Base-by-base conservation (phyloP, 2,797 vertebrate genomes). In the Cichlasoma orientale region DNA sequence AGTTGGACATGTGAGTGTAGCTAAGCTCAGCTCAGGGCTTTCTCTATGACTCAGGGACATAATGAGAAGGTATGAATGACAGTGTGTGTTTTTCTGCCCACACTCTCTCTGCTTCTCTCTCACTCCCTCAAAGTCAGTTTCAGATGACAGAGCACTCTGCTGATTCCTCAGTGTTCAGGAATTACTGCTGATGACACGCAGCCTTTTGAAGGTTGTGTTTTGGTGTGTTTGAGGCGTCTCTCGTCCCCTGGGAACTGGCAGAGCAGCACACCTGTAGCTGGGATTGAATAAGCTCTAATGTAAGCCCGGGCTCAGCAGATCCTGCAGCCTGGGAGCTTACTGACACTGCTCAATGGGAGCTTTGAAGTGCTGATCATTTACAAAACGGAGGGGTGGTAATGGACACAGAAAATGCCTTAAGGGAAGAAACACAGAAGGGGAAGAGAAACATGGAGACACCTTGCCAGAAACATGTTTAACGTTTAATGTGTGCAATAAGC, bases 101-200 rank as follows among this genome's bases (percentile, higher is more conserved):
- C 86, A 59, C 83, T 55, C 79, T 74, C 63, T 13, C 36, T 50
- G 57, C 36, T 25, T 52, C 56, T 63, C 63, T 23, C 73, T 59
- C 63, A 18, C 77, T 56, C 71, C 68, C 66, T 85, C 85, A 78
- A 79, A 89, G 86, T 85, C 89, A 89, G 92, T 89, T 87, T 93
- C 91, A 66, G 89, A 90, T 94, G 90, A 92, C 93, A 91, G 83
- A 84, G 88, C 68, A 57, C 90, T 88, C 80, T 93, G 93, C 89
- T 93, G 92, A 93, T 93, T 92, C 91, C 75, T 93, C 89, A 91
- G 77, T 87, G 89, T 90, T 77, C 88, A 84, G 88, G 88, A 89
- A 90, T 92, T 88, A 90, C 90, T 85, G 84, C 90, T 92, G 92
- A 93, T 91, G 90, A 92, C 91, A 87, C 36, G 14, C 82, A 78